These are phyloP conservation scores for Emmelina monodactyla DNA, from an alignment of 2,888 invertebrate genomes.

Conservation along the genomic window DNA sequence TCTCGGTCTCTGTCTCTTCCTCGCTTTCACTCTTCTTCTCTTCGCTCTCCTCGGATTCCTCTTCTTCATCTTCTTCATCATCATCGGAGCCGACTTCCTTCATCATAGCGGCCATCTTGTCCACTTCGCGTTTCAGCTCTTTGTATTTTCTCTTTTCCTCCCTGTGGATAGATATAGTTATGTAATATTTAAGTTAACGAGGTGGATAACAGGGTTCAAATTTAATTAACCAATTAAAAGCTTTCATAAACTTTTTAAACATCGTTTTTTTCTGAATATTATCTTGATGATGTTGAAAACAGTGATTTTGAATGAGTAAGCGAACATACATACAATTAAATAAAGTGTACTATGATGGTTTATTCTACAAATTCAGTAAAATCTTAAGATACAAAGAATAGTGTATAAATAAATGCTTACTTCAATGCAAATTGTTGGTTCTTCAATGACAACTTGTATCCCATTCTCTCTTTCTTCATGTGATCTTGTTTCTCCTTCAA, in stretches of 20 bases:
- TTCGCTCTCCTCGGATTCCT: conserved; percentile 67
- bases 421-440: conserved; percentile 80
- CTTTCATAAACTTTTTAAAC: no score
- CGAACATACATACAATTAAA: neutral
- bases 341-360: neutral
- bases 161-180: conserved; percentile 30
- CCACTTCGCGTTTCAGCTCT: conserved; percentile 84
- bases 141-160: conserved; percentile 86
- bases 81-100: conserved; percentile 79
- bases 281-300: no score
- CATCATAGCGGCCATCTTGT: conserved; percentile 90
- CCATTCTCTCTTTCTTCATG: conserved; percentile 81
- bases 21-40: conserved; percentile 62
- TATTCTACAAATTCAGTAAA: no score
- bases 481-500: conserved; percentile 77
- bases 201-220: no score
- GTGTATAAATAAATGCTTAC: conserved; percentile 35
- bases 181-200: neutral
- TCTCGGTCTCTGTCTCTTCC: conserved; percentile 70
- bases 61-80: conserved; percentile 70
- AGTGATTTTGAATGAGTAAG: no score
- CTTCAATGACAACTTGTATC: conserved; percentile 80
- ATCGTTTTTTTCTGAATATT: no score
- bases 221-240: no score
- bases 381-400: no score